A percentile compares a stretch with the other conserved stretches of the same genome.
Evolutionary conservation across 2,113 vertebrate genomes (phyloP).

Genomic region (Tachysurus vachellii): DNA sequence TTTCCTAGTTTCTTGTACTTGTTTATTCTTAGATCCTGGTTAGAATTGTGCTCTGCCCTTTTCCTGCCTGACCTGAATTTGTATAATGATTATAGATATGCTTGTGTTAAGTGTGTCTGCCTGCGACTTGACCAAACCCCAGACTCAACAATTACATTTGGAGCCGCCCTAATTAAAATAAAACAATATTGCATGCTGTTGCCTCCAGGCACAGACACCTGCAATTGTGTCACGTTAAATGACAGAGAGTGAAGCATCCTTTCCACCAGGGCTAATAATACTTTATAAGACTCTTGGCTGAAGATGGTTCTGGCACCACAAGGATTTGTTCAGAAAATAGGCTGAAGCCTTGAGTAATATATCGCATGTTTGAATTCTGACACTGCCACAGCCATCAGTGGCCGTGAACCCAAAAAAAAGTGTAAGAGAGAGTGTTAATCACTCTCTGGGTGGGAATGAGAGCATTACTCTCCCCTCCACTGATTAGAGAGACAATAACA

Average conservation of each 20-base stretch:
- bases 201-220: not conserved
- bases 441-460: not conserved
- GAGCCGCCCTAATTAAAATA: not conserved
- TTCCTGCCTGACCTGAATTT: slow-evolving; percentile 20
- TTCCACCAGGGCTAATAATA: not conserved
- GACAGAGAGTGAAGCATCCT: not conserved
- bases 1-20: not conserved
- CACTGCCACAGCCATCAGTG: not conserved
- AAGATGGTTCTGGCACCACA: not conserved
- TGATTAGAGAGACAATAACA: not conserved
- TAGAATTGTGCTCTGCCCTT: slow-evolving; percentile 6
- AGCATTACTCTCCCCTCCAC: not conserved
- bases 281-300: not conserved
- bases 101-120: not conserved
- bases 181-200: not conserved
- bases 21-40: slow-evolving; percentile 24
- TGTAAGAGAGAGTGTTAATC: not conserved
- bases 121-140: not conserved
- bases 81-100: slow-evolving; percentile 17
- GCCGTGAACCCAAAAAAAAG: not conserved
- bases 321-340: not conserved
- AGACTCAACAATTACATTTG: slow-evolving; percentile 13
- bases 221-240: slow-evolving; percentile 3
- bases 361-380: not conserved
- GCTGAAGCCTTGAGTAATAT: not conserved